A percentile compares a stretch with the other conserved stretches of the same genome.
Evolutionary conservation across 1,140 invertebrate genomes (phyloP).

Genomic region (Batillaria attramentaria): DNA sequence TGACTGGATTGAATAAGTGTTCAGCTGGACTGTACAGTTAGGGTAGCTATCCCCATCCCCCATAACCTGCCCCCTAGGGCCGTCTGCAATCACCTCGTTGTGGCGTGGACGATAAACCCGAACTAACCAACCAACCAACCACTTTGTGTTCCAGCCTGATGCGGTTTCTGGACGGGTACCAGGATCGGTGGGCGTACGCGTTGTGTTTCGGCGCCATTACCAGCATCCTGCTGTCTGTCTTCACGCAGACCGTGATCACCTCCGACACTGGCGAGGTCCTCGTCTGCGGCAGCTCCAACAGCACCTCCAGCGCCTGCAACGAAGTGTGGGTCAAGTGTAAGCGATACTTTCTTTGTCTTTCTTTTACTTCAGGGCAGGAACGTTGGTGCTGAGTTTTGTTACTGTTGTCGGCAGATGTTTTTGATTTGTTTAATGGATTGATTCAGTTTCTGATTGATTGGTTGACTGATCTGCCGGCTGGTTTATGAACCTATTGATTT

Average conservation of each 20-base stretch:
- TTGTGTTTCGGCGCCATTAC: slow-evolving; percentile 34
- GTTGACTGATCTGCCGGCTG: background rate
- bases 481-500: background rate
- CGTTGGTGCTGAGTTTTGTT: background rate
- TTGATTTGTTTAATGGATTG: background rate
- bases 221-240: slow-evolving; percentile 11
- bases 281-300: background rate
- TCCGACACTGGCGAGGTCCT: background rate
- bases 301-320: background rate
- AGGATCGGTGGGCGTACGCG: slow-evolving; percentile 34
- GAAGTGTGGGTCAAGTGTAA: slow-evolving; percentile 21
- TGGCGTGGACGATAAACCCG: no score
- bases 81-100: no score
- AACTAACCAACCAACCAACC: no score
- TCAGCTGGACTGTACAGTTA: no score
- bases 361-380: background rate
- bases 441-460: background rate
- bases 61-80: no score
- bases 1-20: no score
- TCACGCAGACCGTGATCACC: background rate
- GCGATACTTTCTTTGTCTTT: no score
- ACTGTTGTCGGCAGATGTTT: background rate
- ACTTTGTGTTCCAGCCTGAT: slow-evolving; percentile 22
- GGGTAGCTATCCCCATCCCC: no score
- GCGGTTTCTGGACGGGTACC: slow-evolving; percentile 32